Evolutionary conservation across 2,888 invertebrate species (phyloP).

Genomic region (Nebria salina): DNA sequence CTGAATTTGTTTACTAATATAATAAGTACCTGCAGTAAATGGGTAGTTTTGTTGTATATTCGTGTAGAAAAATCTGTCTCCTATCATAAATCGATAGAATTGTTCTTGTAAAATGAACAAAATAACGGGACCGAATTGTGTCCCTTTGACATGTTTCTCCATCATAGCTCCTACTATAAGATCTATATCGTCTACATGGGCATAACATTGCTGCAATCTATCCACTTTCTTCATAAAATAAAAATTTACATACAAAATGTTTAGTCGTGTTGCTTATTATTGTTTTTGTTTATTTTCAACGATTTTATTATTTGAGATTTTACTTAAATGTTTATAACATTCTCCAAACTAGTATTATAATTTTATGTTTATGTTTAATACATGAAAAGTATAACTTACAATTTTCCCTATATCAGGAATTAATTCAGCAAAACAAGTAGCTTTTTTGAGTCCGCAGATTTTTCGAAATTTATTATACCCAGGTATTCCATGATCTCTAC

Average conservation of each 20-base stretch:
- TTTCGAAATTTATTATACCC: conserved; percentile 68
- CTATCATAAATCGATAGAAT: conserved; percentile 32
- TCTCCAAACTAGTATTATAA: no score
- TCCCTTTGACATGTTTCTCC: conserved; percentile 24
- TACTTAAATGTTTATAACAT: no score
- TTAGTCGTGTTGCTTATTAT: neutral
- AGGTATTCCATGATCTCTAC: conserved; percentile 72
- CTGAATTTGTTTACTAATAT: neutral
- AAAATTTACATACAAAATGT: neutral
- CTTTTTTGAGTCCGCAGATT: conserved; percentile 25
- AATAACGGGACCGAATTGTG: conserved; percentile 37
- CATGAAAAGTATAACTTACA: neutral
- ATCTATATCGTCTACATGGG: conserved; percentile 39
- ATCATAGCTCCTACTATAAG: conserved; percentile 28
- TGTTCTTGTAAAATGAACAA: conserved; percentile 31
- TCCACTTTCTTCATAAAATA: conserved; percentile 6
- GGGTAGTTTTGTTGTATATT: conserved; percentile 37
- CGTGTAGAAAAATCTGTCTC: conserved; percentile 38
- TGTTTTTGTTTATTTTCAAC: neutral
- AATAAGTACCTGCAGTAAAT: conserved; percentile 32
- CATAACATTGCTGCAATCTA: conserved; percentile 16
- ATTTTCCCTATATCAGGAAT: conserved; percentile 23
- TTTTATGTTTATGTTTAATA: no score
- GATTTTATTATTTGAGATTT: no score
- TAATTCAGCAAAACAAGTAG: conserved; percentile 18